Conservation (phyloP, 30 jellyfish, hydroid and myxozoan species). For the Pelagia noctiluca region DNA sequence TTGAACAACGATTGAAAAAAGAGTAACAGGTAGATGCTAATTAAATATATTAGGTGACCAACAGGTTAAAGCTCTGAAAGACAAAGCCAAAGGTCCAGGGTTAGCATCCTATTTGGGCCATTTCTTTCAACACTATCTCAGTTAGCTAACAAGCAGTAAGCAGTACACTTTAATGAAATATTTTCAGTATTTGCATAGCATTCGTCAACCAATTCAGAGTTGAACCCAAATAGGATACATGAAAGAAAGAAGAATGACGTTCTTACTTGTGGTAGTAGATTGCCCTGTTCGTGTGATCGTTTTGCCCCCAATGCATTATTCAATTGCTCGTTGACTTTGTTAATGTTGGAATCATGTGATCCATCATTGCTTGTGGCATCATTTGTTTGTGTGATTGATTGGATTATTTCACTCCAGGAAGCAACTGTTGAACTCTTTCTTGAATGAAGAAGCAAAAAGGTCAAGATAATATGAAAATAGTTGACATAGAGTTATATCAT, state of each 20-base stretch:
- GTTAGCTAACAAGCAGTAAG: no score
- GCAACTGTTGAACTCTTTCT: conserved; percentile 39
- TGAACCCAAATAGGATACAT: no score
- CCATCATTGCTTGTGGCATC: not conserved
- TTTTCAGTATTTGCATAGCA: no score
- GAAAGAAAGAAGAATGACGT: no score
- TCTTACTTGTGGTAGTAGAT: conserved; percentile 91
- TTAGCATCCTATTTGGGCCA: no score
- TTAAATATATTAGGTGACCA: no score
- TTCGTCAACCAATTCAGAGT: no score
- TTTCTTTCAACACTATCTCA: not conserved
- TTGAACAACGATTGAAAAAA: not conserved
- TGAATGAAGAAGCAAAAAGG: not conserved
- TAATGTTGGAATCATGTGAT: not conserved
- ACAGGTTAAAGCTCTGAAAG: no score
- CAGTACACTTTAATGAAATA: no score
- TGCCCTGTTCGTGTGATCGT: conserved; percentile 95
- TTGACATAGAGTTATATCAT: no score
- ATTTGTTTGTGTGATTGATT: conserved; percentile 37
- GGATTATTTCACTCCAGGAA: conserved; percentile 65
- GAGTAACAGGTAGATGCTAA: not conserved
- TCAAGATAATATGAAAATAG: no score
- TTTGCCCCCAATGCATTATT: conserved; percentile 80
- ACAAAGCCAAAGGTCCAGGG: no score
- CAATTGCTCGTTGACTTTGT: conserved; percentile 59